These are phyloP conservation scores for Globodera rostochiensis DNA, from an alignment of 1,140 invertebrate genomes.

Conservation along the genomic window DNA sequence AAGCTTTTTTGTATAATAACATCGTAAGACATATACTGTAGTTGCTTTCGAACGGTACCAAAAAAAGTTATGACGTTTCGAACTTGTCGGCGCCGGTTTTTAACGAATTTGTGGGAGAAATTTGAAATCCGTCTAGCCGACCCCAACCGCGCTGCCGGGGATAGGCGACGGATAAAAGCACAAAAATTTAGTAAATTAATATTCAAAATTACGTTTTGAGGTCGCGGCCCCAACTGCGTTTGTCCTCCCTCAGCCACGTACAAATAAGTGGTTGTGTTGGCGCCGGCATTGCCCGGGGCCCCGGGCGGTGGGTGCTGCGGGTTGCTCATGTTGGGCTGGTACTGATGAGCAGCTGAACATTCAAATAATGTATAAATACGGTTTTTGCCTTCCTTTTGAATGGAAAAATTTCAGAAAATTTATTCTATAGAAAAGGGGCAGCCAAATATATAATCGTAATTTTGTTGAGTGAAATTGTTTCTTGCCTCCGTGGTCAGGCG, in stretches of 20 bases:
- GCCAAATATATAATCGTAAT: neutral
- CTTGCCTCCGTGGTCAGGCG: neutral
- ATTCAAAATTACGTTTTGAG: slow-evolving; percentile 34
- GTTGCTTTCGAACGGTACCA: too few species aligned
- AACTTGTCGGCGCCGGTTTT: too few species aligned
- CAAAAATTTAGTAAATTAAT: neutral
- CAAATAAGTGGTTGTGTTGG: slow-evolving; percentile 32
- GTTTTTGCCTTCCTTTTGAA: neutral
- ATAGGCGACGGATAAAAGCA: slow-evolving; percentile 8
- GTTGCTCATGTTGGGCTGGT: slow-evolving; percentile 34
- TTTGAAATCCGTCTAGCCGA: too few species aligned
- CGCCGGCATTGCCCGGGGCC: neutral
- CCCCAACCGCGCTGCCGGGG: neutral
- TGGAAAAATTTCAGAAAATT: slow-evolving; percentile 7
- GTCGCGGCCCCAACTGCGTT: slow-evolving; percentile 2
- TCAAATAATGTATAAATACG: neutral
- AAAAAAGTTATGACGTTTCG: too few species aligned
- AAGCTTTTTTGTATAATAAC: too few species aligned
- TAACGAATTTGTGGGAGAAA: too few species aligned
- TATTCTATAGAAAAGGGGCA: neutral
- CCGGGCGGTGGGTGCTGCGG: slow-evolving; percentile 10
- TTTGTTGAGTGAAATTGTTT: neutral
- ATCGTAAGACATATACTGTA: too few species aligned
- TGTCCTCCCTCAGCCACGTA: slow-evolving; percentile 30
- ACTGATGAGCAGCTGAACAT: neutral